Percentiles rank a stretch among this genome's conserved stretches.
Conservation (phyloP, 2,797 vertebrate species). For the Mico argentatus region DNA sequence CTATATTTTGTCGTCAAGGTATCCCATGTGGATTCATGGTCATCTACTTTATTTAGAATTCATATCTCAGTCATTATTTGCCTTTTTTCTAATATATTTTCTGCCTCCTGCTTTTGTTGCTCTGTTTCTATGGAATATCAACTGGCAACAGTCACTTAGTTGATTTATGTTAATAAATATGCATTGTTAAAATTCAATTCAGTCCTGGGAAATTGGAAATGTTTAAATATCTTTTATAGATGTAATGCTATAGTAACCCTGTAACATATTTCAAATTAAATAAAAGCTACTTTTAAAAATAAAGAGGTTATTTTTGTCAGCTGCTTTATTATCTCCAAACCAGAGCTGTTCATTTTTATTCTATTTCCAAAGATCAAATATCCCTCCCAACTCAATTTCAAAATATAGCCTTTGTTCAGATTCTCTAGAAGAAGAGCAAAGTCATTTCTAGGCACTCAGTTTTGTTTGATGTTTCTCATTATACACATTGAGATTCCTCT, state of each 20-base stretch:
- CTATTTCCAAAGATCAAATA: conserved; percentile 27
- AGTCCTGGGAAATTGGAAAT: not conserved
- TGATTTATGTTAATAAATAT: conserved; percentile 14
- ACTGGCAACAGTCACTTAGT: conserved; percentile 1
- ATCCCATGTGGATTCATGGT: not conserved
- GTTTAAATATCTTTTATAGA: conserved; percentile 7
- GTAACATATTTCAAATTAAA: conserved; percentile 37
- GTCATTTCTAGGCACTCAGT: conserved; percentile 54
- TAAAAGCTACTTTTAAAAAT: conserved; percentile 52
- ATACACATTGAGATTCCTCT: conserved; percentile 47
- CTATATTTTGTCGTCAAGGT: not conserved
- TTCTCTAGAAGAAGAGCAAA: conserved; percentile 54
- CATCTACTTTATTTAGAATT: conserved; percentile 37
- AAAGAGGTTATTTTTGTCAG: not conserved
- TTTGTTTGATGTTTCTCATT: conserved; percentile 57
- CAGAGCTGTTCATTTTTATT: conserved; percentile 31
- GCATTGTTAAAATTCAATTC: not conserved
- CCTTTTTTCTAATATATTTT: conserved; percentile 38
- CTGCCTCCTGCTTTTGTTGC: not conserved
- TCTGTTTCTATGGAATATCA: not conserved
- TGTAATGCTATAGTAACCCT: not conserved
- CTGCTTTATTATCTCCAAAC: conserved; percentile 26
- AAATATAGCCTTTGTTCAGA: conserved; percentile 39
- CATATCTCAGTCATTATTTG: conserved; percentile 23
- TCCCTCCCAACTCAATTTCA: conserved; percentile 2